Evolutionary conservation across 2,888 invertebrate species (phyloP), one percentile per base, ranked within the genome.

Genomic region (Caenorhabditis macrosperma): DNA sequence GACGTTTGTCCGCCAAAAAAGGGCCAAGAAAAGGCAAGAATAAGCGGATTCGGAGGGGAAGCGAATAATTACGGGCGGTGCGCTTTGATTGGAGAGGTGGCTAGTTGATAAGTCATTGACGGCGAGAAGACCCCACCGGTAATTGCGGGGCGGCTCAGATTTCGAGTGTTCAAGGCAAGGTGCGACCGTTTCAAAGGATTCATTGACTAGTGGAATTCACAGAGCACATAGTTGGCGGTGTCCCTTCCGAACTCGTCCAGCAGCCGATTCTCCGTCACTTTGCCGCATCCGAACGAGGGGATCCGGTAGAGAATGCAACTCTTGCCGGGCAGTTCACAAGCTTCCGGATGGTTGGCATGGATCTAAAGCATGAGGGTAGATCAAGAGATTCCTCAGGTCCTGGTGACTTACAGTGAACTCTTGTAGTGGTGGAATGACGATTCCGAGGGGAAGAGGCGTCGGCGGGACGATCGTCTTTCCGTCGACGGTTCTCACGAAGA

Each of bases 241-340:
- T 52, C 52, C 10, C 41, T 46, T 26, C 69, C 60, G n/a, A 26
- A 30, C n/a, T 24, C 52, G 52, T 69, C 69, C 52, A 69, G 17
- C 22, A 69, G 15, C n/a, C 17, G 22, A 52, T 57, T 52, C 26
- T 69, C 59, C 9, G 46, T 69, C 7, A 69, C 60, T 35, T 69
- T 69, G n/a, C 68, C 68, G 5, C 38, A 1, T 20, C 68, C 68
- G 20, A 68, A 68, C 4, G 68, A 59, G 1, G 22, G 15, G 38
- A 44, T 35, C 38, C 68, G 2, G 22, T 57, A 35, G 4, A 68
- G 30, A 38, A 68, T 38, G 22, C 50, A 50, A 30, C 68, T 68
- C n/a, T 48, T 48, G n/a, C 50, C 59, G 22, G 24, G 26, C 1
- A 68, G 15, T 22, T 68, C 38, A 12, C 22, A 46, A 5, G 60